phyloP scores from a whole-genome alignment of 2,888 invertebrate species.

The Venusia cambrica region DNA sequence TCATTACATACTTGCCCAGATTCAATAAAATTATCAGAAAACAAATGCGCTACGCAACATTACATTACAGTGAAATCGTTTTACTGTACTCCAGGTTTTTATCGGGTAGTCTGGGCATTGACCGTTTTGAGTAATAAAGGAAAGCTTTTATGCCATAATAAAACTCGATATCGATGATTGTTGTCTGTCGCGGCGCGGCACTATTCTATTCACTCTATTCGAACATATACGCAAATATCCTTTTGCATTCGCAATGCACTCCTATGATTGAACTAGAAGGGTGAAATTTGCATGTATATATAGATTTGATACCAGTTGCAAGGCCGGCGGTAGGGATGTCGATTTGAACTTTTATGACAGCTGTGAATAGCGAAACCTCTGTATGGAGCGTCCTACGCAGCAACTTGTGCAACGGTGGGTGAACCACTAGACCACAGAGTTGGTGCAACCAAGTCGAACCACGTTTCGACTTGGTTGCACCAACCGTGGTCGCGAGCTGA shows the following conservation, averaged over 20 bases:
- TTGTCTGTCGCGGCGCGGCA: conserved; percentile 29
- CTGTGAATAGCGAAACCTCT: conserved; percentile 29
- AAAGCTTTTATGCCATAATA: conserved; percentile 28
- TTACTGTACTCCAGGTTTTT: conserved; percentile 33
- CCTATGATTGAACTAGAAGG: conserved; percentile 1
- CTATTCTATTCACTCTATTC: conserved; percentile 35
- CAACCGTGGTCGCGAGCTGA: too few species aligned
- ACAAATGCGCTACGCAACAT: conserved; percentile 37
- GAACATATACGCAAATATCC: conserved; percentile 14
- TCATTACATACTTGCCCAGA: too few species aligned
- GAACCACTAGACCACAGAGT: too few species aligned
- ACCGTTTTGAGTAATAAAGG: conserved; percentile 30
- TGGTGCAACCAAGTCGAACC: too few species aligned
- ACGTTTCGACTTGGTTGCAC: too few species aligned
- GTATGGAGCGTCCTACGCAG: conserved; percentile 26
- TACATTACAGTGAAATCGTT: conserved; percentile 34
- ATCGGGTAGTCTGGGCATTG: conserved; percentile 21
- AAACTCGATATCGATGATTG: conserved; percentile 34
- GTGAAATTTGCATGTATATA: conserved; percentile 16
- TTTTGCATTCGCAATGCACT: conserved; percentile 1
- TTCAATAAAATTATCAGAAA: conserved; percentile 28
- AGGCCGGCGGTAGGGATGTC: conserved; percentile 31
- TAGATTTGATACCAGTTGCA: conserved; percentile 13
- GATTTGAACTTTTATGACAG: conserved; percentile 32
- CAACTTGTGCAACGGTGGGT: too few species aligned